Conservation (phyloP, 2,113 vertebrate species). For the Neoarius graeffei region DNA sequence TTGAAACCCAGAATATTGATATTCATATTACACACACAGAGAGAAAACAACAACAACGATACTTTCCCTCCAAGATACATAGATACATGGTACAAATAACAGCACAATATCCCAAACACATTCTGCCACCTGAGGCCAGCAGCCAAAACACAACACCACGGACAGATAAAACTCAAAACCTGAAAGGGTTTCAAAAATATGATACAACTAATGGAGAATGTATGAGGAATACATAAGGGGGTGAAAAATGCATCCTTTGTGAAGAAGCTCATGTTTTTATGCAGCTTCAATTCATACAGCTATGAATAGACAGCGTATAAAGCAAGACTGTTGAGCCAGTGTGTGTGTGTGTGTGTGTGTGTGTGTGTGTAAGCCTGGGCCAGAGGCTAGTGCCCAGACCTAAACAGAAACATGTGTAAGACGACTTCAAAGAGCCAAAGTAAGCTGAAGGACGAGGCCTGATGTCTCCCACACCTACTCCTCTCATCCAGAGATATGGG, state of each 20-base stretch:
- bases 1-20: slow-evolving; percentile 21
- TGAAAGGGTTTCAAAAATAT: background rate
- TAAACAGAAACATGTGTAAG: slow-evolving; percentile 63
- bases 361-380: slow-evolving; percentile 35
- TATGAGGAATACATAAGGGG: background rate
- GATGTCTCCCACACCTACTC: slow-evolving; percentile 12
- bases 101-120: slow-evolving; percentile 20
- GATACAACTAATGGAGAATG: slow-evolving; percentile 16
- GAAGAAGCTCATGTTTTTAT: background rate
- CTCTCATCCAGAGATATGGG: slow-evolving; percentile 9
- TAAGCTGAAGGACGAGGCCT: slow-evolving; percentile 3
- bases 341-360: slow-evolving; percentile 38
- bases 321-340: background rate
- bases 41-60: background rate
- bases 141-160: slow-evolving; percentile 2
- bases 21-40: slow-evolving; percentile 33
- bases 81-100: background rate
- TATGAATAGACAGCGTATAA: slow-evolving; percentile 13
- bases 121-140: background rate
- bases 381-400: slow-evolving; percentile 24
- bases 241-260: background rate
- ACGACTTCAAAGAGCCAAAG: slow-evolving; percentile 43
- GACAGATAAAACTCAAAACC: background rate
- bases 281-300: background rate
- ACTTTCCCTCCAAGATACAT: background rate